Evolutionary conservation across 2,113 vertebrate species (phyloP).

Genomic region (Baryphthengus martii): DNA sequence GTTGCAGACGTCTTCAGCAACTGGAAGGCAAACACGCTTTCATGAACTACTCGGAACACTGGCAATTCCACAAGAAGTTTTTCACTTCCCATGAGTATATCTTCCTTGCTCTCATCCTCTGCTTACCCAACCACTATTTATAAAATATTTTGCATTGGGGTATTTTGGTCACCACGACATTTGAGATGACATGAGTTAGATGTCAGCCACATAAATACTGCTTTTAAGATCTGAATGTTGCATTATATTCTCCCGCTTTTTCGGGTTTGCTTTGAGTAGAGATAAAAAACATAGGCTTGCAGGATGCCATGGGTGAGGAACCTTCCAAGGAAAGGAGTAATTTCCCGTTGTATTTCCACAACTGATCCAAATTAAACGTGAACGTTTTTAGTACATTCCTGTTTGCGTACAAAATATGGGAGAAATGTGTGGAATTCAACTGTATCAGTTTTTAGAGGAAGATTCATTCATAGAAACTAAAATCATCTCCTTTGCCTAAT

Average conservation of each 20-base stretch:
- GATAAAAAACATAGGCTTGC: background rate
- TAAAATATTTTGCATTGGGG: background rate
- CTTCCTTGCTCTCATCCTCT: background rate
- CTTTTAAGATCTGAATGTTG: background rate
- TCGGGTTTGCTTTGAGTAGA: background rate
- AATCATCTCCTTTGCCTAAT: background rate
- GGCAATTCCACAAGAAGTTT: background rate
- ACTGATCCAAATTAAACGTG: background rate
- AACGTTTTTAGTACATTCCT: background rate
- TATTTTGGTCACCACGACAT: accelerated
- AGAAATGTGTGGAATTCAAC: background rate
- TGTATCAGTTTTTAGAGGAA: background rate
- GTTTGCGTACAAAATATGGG: background rate
- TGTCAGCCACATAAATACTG: background rate
- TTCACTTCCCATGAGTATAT: background rate
- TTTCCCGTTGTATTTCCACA: background rate
- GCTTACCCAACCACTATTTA: background rate
- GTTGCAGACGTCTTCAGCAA: background rate
- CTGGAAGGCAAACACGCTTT: background rate
- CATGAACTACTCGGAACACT: background rate
- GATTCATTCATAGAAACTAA: background rate
- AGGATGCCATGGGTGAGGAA: background rate
- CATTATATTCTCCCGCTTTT: background rate
- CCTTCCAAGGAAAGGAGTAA: background rate
- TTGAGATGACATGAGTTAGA: background rate